Base-by-base conservation (phyloP, 1,140 invertebrate genomes). In the Vanessa tameamea region DNA sequence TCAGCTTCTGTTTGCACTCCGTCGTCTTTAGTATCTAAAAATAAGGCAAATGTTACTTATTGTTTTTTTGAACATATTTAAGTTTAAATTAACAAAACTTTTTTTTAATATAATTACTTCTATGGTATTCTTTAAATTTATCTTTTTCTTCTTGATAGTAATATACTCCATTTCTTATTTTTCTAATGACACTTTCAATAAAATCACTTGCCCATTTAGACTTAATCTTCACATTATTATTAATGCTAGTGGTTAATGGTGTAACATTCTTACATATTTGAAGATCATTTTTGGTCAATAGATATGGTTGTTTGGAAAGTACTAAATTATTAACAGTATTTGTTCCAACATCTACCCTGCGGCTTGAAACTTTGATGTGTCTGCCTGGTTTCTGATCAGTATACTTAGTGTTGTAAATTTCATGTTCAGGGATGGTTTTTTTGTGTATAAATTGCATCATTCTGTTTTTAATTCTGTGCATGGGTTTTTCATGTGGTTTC, bases 131-230 rank as follows among this genome's bases (percentile, higher is more conserved):
- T 61, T 43, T 66, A n/a, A 15, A 16, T 26, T 47, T 14, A 20
- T 13, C 14, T 73, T 73, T 78, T 23, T 77, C 69, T n/a, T 87
- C 87, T 47, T 81, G 75, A 64, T 57, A 84, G 64, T 87, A 90
- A 80, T 92, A 92, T 51, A 84, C 78, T 55, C 90, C 90, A 71
- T 64, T 83, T 65, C 80, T 84, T 16, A 92, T 82, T 68, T 90
- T 91, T 64, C 77, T 86, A 48, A 91, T 86, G 37, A 92, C 80
- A 72, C 83, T 90, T 23, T 92, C 90, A 53, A 92, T 87, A 47
- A 89, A 86, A 61, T 91, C 89, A 64, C 80, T 90, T 0, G 87
- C 83, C 83, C 83, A 82, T 70, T 85, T 88, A 31, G 71, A 80
- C 78, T 87, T 88, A 64, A n/a, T 53, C 57, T 61, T 61, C 14